These are phyloP conservation scores for Threskiornis aethiopicus DNA, from an alignment of 2,797 vertebrate species.

Conservation along the genomic window DNA sequence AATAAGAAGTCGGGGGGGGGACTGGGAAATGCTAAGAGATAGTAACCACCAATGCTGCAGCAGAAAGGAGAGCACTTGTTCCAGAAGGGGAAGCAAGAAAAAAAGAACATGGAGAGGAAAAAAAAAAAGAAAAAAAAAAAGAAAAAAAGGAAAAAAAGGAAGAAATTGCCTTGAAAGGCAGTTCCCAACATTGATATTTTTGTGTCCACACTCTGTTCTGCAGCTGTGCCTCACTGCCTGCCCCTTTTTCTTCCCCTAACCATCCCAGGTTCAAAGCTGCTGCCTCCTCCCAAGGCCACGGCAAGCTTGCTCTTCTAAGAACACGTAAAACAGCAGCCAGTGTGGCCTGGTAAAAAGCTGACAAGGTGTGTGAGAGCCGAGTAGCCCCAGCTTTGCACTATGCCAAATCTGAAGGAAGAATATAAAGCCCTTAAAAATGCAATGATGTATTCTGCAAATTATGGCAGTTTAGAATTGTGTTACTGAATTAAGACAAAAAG, in stretches of 20 bases:
- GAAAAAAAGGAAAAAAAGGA: neutral
- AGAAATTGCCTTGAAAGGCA: neutral
- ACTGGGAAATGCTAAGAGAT: neutral
- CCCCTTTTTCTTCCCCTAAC: neutral
- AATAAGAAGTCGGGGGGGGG: neutral
- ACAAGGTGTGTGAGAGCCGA: neutral
- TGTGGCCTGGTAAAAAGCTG: neutral
- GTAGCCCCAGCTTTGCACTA: neutral
- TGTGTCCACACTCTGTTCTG: accelerated
- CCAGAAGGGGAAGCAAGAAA: neutral
- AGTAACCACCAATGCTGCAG: neutral
- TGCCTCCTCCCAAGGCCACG: neutral
- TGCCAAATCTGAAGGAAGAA: neutral
- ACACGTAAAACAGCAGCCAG: neutral
- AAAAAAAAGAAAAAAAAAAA: neutral
- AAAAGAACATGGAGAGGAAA: neutral
- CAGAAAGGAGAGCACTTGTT: neutral
- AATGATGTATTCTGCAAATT: neutral
- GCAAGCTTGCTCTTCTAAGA: neutral
- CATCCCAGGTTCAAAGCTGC: neutral
- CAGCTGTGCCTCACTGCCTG: neutral
- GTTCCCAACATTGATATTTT: neutral
- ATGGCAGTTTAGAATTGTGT: neutral
- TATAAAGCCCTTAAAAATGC: neutral
- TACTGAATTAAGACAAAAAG: neutral